Base-by-base conservation (phyloP, 1,140 invertebrate species). In the Frieseomelitta varia region DNA sequence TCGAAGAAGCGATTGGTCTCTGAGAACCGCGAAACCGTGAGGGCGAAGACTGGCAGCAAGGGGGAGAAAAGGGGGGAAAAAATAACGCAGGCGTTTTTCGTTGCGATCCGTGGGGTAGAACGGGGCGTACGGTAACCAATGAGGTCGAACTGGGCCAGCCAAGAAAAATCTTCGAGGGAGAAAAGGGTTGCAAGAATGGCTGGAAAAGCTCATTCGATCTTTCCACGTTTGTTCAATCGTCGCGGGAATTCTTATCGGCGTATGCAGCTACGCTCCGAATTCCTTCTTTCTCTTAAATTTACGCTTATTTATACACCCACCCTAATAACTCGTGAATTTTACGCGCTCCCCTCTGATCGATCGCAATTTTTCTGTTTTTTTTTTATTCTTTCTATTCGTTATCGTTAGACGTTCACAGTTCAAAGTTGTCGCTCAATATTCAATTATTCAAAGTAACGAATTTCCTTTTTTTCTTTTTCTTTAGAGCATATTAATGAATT, bases 71-170 rank as follows among this genome's bases (percentile, higher is more conserved):
- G 21, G 2, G 8, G 30, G 17, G 87, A 87, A 86, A 87, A 85
- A 87, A 79, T 80, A 84, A 73, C 69, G 69, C 77, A 67, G 77
- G 34, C 53, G 77, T 80, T 84, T 72, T 80, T 73, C 77, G 88
- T 87, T 75, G 84, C 85, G 73, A 47, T 47, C 6, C 39, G 27
- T 87, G 84, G 89, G 77, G 87, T 85, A 85, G 81, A 88, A 82
- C 79, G 84, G 85, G 90, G 88, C 12, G 91, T 88, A 55, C 24
- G 91, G 92, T 92, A 93, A 93, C 92, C 93, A 93, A 93, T 92
- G 90, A 90, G 89, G 90, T 89, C 90, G 91, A 93, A 92, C 91
- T 93, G 91, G 92, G 92, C 92, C 92, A 93, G 88, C 87, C 87
- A 93, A 92, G 92, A 92, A 92, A 93, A 93, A 93, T 93, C 88